These are phyloP conservation scores for Porites lutea DNA, from an alignment of 64 coral and sea anemone species.

Conservation along the genomic window DNA sequence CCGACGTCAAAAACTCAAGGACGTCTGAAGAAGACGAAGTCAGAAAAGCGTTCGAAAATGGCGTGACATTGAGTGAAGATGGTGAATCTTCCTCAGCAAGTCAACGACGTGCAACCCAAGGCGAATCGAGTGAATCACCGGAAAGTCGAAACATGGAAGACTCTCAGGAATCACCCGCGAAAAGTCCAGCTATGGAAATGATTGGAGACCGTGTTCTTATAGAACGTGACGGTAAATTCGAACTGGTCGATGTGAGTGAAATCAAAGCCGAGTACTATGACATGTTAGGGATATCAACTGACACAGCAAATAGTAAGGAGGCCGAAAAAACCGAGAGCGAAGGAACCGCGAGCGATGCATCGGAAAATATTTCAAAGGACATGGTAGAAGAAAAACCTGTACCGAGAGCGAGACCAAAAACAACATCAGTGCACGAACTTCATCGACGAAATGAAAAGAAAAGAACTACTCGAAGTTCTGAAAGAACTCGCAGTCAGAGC, in stretches of 20 bases:
- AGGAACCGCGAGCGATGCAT: constrained; percentile 21
- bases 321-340: constrained; percentile 11
- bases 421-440: constrained; percentile 50
- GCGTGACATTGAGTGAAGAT: constrained; percentile 53
- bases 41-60: constrained; percentile 67
- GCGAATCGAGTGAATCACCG: constrained; percentile 2
- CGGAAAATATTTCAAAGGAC: constrained; percentile 38
- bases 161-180: constrained; percentile 8
- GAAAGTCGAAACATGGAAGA: constrained; percentile 22
- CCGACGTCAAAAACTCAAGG: not conserved
- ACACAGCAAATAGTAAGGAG: constrained; percentile 5
- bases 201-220: constrained; percentile 95
- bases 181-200: constrained; percentile 77
- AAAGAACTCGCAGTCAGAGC: constrained; percentile 72
- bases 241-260: constrained; percentile 95
- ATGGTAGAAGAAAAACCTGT: constrained; percentile 46
- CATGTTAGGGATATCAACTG: constrained; percentile 86
- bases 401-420: constrained; percentile 66
- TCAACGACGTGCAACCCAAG: constrained; percentile 5
- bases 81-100: not conserved
- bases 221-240: constrained; percentile 98
- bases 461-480: constrained; percentile 41
- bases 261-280: constrained; percentile 99
- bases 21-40: constrained; percentile 45
- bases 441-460: constrained; percentile 59